Base-by-base conservation (phyloP, 2,797 vertebrate genomes). In the Petrocephalus sullivani region DNA sequence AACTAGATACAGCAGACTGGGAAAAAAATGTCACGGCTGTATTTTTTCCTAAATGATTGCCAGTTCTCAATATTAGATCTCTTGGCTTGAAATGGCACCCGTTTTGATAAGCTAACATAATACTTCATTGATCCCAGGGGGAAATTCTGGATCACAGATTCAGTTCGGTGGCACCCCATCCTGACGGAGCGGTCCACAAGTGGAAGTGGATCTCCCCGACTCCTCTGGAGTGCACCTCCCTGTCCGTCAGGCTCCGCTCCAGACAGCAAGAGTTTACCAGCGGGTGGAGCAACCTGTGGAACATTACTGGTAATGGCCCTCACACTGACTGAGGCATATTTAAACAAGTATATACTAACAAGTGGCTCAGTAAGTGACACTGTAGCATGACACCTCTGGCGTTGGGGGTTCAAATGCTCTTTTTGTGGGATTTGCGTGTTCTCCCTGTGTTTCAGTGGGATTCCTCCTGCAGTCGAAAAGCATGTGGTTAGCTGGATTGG, bases 231-330 rank as follows among this genome's bases (percentile, higher is more conserved):
- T 89, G 89, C 81, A 58, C 86, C 51, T 75, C 89, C n/a, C 61
- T 87, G 81, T 85, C 53, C 0, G 33, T 85, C 21, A 56, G 81
- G 53, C 37, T 89, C 28, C 90, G 96, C 88, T 94, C 95, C n/a
- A 93, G 94, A 91, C 89, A 93, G 51, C 91, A 90, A 46, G 82
- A 91, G 14, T 1, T 33, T 7, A 90, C 91, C 61, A 95, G 95
- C 87, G 90, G 91, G 85, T 96, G 96, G 96, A 96, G 94, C 90
- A 33, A 88, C 46, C 90, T 88, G 33, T 51, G 91, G 90, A 95
- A 91, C 87, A 89, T 93, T 84, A 88, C 89, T 91, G 96, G 96
- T 95, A 41, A 91, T 93, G 75, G 75, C 9, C 87, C 21, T 56
- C 21, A 33, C 1, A 0, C 16, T 58, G 28, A 51, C 46, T 56